Conservation (phyloP, 2,113 vertebrate genomes). For the Tiliqua scincoides region DNA sequence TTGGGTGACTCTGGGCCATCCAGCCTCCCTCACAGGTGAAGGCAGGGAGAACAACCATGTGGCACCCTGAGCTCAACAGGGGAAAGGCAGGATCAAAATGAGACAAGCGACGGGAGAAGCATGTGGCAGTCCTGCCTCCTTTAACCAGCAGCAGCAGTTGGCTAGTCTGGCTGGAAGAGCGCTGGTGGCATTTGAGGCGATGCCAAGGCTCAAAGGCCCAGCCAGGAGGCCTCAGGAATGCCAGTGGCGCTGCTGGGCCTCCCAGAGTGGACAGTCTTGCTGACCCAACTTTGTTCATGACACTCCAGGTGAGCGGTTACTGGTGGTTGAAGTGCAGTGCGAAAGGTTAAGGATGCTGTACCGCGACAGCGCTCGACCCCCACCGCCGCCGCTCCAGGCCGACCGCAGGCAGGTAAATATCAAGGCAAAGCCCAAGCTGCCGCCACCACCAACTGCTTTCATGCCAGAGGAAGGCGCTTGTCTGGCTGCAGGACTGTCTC, state of each 20-base stretch:
- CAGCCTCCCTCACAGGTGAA: neutral
- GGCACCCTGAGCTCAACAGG: no score
- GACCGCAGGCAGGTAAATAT: slow-evolving; percentile 91
- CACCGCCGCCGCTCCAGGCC: slow-evolving; percentile 92
- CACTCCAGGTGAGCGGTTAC: slow-evolving; percentile 88
- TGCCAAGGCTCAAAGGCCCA: no score
- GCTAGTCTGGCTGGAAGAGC: neutral
- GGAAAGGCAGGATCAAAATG: neutral
- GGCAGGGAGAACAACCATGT: neutral
- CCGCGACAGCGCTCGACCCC: slow-evolving; percentile 94
- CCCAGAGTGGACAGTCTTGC: neutral
- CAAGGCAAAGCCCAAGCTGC: neutral
- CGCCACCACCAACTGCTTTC: neutral
- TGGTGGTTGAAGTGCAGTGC: slow-evolving; percentile 94
- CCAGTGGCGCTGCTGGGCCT: accelerated
- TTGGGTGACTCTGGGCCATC: neutral
- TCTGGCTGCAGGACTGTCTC: neutral
- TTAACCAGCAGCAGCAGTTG: neutral
- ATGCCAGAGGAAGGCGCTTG: neutral
- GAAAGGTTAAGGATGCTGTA: slow-evolving; percentile 96
- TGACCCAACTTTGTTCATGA: neutral
- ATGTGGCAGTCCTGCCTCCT: neutral
- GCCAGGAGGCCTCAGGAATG: neutral
- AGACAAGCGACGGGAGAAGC: no score
- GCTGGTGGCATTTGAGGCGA: neutral